Conservation (phyloP, 2,113 vertebrate genomes). For the Asarcornis scutulata region DNA sequence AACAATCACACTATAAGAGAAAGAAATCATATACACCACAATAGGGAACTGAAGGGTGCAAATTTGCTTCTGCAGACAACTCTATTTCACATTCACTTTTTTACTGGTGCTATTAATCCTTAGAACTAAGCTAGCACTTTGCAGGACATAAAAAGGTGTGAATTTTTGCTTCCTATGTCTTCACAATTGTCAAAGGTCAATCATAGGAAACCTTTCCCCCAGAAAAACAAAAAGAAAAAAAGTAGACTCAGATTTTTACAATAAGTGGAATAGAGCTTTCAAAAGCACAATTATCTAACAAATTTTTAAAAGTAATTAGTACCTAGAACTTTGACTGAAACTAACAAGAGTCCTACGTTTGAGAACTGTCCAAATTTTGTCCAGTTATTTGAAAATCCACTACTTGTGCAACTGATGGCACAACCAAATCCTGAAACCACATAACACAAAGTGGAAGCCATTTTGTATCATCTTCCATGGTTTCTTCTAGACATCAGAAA, state of each 20-base stretch:
- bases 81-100: not conserved
- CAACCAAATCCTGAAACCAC: not conserved
- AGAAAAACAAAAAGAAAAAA: not conserved
- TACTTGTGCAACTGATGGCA: not conserved
- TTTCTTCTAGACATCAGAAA: not conserved
- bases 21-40: not conserved
- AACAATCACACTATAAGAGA: not conserved
- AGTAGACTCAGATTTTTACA: not conserved
- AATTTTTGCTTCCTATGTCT: not conserved
- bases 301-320: not conserved
- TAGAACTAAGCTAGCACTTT: not conserved
- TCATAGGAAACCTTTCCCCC: not conserved
- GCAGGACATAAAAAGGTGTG: not conserved
- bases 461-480: not conserved
- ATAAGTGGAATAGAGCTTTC: not conserved
- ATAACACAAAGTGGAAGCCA: not conserved
- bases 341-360: not conserved
- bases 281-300: not conserved
- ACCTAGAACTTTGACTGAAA: not conserved
- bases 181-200: not conserved
- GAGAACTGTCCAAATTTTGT: not conserved
- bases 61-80: not conserved
- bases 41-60: not conserved
- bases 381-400: not conserved
- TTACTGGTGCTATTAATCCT: not conserved